Percentiles rank a stretch among this genome's conserved stretches.
Conservation (phyloP, 2,113 vertebrate genomes). For the Dromaius novaehollandiae region DNA sequence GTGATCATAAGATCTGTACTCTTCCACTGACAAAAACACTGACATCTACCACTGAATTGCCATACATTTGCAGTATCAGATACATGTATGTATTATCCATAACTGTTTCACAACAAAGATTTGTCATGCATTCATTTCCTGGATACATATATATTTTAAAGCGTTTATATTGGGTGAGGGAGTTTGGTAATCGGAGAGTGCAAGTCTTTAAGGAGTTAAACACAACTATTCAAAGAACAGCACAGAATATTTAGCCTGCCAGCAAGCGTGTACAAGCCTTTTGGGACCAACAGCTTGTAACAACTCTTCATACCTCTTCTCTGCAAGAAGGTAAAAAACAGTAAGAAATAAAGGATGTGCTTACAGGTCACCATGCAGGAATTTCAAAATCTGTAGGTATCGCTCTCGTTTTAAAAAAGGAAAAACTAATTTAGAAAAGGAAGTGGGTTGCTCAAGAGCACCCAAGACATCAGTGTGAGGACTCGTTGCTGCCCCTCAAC, state of each 20-base stretch:
- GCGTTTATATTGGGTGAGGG: background rate
- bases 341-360: background rate
- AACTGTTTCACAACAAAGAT: background rate
- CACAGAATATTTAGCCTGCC: background rate
- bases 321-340: background rate
- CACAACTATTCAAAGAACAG: background rate
- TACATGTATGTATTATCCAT: accelerated
- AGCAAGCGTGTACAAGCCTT: background rate
- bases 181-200: background rate
- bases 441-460: background rate
- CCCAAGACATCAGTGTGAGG: background rate
- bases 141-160: accelerated
- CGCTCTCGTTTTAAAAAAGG: background rate
- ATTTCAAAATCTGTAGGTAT: background rate
- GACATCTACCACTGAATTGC: background rate
- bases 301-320: background rate
- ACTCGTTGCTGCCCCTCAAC: background rate
- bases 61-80: background rate
- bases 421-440: background rate
- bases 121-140: background rate
- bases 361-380: background rate
- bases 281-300: background rate
- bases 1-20: background rate
- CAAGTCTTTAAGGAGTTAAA: background rate
- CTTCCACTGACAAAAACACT: background rate